These are phyloP conservation scores for Blennius ocellaris DNA, from an alignment of 2,113 vertebrate genomes.

Conservation along the genomic window DNA sequence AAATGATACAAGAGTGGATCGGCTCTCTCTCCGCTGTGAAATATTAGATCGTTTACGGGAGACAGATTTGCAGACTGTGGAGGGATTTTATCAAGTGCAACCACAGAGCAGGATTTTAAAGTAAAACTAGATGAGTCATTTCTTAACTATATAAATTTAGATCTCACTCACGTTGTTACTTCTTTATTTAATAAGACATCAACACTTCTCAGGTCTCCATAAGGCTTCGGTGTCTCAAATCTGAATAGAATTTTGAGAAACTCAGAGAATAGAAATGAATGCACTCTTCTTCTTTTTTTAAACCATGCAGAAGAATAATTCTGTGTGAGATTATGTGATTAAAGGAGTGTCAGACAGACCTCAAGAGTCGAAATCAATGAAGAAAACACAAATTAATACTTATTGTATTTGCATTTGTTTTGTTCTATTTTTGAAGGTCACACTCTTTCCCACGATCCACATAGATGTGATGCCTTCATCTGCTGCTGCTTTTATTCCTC, in stretches of 20 bases:
- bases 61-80: constrained; percentile 32
- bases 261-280: not conserved
- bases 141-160: not conserved
- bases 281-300: no score
- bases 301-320: not conserved
- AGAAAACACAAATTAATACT: not conserved
- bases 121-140: not conserved
- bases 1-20: constrained; percentile 48
- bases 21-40: constrained; percentile 39
- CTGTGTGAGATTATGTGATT: not conserved
- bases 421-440: not conserved
- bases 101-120: constrained; percentile 14
- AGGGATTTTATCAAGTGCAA: constrained; percentile 14
- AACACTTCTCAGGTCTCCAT: not conserved
- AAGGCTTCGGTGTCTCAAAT: not conserved
- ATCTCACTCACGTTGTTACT: not conserved
- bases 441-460: not conserved
- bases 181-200: not conserved
- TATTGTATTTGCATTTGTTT: not conserved
- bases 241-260: not conserved
- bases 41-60: constrained; percentile 53
- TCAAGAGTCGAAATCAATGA: not conserved
- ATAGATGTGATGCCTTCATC: not conserved
- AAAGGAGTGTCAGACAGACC: not conserved
- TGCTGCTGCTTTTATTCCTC: not conserved